Percentiles rank a stretch among this genome's conserved stretches.
Evolutionary conservation across 1,140 invertebrate species (phyloP).

Genomic region (Pissodes strobi): DNA sequence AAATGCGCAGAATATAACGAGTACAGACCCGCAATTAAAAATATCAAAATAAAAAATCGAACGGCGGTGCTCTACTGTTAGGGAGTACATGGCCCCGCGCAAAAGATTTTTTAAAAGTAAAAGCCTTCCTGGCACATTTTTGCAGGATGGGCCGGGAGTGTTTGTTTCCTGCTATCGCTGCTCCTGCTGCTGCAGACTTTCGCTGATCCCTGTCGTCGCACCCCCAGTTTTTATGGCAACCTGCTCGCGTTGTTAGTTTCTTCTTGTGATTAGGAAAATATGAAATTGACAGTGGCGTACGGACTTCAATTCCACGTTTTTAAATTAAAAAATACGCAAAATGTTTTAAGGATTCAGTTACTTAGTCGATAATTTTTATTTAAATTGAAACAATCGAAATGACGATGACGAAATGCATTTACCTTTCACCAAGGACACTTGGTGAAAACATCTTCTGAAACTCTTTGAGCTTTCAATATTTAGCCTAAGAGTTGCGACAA

Average conservation of each 20-base stretch:
- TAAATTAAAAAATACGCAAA: too few relatives aligned
- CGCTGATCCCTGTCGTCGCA: constrained; percentile 1
- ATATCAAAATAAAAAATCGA: constrained; percentile 57
- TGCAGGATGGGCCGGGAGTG: constrained; percentile 9
- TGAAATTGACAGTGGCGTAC: constrained; percentile 28
- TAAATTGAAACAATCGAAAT: too few relatives aligned
- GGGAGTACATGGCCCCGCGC: constrained; percentile 21
- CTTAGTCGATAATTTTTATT: too few relatives aligned
- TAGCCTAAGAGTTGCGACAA: too few relatives aligned
- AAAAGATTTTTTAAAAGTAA: constrained; percentile 31
- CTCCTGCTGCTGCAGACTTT: constrained; percentile 10
- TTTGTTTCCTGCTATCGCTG: constrained; percentile 11
- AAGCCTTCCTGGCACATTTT: constrained; percentile 27
- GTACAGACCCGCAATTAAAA: constrained; percentile 58
- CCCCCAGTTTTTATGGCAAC: constrained; percentile 30
- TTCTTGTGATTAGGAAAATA: constrained; percentile 32
- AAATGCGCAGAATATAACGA: constrained; percentile 59
- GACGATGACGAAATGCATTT: too few relatives aligned
- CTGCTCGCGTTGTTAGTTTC: constrained; percentile 28
- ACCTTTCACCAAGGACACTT: too few relatives aligned
- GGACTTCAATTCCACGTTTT: too few relatives aligned
- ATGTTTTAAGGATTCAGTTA: too few relatives aligned
- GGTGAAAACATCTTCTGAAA: too few relatives aligned
- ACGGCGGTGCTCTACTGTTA: constrained; percentile 18
- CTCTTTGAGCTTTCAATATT: too few relatives aligned